Base-by-base conservation (phyloP, 2,888 invertebrate species). In the Aricia artaxerxes region DNA sequence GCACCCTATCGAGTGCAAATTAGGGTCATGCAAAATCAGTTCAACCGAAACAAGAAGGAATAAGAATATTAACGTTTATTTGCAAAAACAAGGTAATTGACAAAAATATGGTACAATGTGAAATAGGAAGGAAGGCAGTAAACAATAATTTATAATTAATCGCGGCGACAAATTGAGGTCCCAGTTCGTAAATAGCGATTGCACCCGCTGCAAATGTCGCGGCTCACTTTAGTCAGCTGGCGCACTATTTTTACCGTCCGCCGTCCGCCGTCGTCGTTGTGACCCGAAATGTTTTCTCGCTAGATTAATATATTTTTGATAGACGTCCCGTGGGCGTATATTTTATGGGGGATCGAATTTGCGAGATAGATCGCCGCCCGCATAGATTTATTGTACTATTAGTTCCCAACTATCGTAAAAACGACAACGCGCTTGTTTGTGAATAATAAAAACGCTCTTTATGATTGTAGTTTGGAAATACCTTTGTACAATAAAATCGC, bases 181-280 rank as follows among this genome's bases (percentile, higher is more conserved):
- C 75, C 79, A 75, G 84, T 84, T 89, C 89, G 85, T 84, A 92
- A 93, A 93, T 92, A 92, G 92, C 91, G 89, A 90, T 88, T 92
- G 92, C 91, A 92, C 83, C 86, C 86, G 87, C 84, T 91, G 87
- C 89, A 92, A 92, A 93, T 92, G 92, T 91, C 92, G 89, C 88
- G 87, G 85, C 85, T 87, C 85, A 85, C 81, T 83, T 80, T 78
- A 75, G 81, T 73, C 79, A 80, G 79, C 81, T 78, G 77, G 80
- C 78, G 80, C 80, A 80, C 79, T 91, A 91, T 91, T 91, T 91
- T 89, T 91, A 89, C 85, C 35, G 69, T 31, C 35, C 69, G 81
- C 88, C 80, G 81, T 9, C 82, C 82, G 85, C 85, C 88, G 86
- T 87, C 87, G 87, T 87, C 87, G 87, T 86, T 83, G 84, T 85